Percentiles rank a stretch among this genome's conserved stretches.
Conservation (phyloP, 2,888 invertebrate species). For the Plebejus anna region DNA sequence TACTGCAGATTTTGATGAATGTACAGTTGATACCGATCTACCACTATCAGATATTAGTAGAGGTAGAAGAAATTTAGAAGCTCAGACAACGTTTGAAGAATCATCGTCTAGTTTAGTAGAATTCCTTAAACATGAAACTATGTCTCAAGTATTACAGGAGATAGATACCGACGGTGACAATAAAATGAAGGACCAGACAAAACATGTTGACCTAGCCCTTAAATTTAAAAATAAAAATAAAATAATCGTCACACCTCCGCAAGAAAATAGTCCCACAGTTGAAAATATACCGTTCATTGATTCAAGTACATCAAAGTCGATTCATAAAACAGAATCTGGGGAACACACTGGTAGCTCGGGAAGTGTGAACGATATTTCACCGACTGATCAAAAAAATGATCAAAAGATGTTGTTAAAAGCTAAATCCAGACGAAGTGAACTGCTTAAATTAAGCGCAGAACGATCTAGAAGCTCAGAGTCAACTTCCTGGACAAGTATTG, state of each 20-base stretch:
- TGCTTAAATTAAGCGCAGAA: conserved; percentile 84
- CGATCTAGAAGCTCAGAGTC: conserved; percentile 89
- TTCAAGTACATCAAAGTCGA: conserved; percentile 61
- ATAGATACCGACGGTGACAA: conserved; percentile 66
- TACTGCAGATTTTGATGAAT: conserved; percentile 84
- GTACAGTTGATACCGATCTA: conserved; percentile 81
- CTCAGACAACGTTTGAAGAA: conserved; percentile 81
- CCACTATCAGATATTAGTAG: conserved; percentile 71
- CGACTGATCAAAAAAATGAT: conserved; percentile 62
- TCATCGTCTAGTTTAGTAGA: conserved; percentile 76
- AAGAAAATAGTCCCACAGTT: conserved; percentile 80
- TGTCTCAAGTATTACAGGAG: conserved; percentile 63
- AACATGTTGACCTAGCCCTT: conserved; percentile 58
- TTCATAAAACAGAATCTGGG: conserved; percentile 64
- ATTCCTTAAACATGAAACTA: conserved; percentile 69
- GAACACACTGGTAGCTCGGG: conserved; percentile 71
- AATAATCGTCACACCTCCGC: conserved; percentile 81
- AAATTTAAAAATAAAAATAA: conserved; percentile 79
- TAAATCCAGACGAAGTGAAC: conserved; percentile 74
- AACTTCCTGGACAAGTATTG: conserved; percentile 89
- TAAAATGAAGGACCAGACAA: conserved; percentile 51
- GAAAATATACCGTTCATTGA: conserved; percentile 77
- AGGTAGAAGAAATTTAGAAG: conserved; percentile 61
- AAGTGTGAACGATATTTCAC: conserved; percentile 64
- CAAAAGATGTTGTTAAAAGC: conserved; percentile 65